Evolutionary conservation across 2,888 invertebrate species (phyloP).

Genomic region (Busseola fusca): DNA sequence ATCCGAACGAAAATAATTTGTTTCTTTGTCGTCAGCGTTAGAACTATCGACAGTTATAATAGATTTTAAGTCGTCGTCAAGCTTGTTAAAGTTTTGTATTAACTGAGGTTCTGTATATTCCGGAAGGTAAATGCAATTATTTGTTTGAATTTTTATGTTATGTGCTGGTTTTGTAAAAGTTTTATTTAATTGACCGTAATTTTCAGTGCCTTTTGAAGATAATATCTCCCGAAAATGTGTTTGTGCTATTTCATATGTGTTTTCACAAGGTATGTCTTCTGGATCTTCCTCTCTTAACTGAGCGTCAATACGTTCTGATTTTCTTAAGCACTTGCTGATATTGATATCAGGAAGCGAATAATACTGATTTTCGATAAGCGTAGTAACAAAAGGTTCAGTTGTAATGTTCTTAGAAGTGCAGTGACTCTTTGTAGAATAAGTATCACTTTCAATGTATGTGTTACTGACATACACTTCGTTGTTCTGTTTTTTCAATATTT

Average conservation of each 20-base stretch:
- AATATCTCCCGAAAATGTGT: constrained; percentile 83
- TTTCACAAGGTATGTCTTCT: constrained; percentile 83
- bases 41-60: constrained; percentile 85
- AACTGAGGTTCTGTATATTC: constrained; percentile 78
- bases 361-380: constrained; percentile 91
- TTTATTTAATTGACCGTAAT: constrained; percentile 84
- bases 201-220: constrained; percentile 75
- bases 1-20: constrained; percentile 75
- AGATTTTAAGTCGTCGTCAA: constrained; percentile 86
- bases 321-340: constrained; percentile 91
- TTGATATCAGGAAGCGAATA: constrained; percentile 92
- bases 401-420: constrained; percentile 85
- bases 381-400: constrained; percentile 86
- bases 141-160: constrained; percentile 67
- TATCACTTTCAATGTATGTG: constrained; percentile 82
- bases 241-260: constrained; percentile 84
- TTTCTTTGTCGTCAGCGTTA: constrained; percentile 80
- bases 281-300: constrained; percentile 89
- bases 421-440: constrained; percentile 79
- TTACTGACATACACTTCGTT: constrained; percentile 82
- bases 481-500: constrained; percentile 74
- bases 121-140: constrained; percentile 70
- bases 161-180: constrained; percentile 67
- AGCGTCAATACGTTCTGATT: constrained; percentile 92
- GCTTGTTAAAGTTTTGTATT: constrained; percentile 80